Evolutionary conservation across 2,888 invertebrate genomes (phyloP), one percentile per base, ranked within the genome.

Genomic region (Rhagonycha lutea): DNA sequence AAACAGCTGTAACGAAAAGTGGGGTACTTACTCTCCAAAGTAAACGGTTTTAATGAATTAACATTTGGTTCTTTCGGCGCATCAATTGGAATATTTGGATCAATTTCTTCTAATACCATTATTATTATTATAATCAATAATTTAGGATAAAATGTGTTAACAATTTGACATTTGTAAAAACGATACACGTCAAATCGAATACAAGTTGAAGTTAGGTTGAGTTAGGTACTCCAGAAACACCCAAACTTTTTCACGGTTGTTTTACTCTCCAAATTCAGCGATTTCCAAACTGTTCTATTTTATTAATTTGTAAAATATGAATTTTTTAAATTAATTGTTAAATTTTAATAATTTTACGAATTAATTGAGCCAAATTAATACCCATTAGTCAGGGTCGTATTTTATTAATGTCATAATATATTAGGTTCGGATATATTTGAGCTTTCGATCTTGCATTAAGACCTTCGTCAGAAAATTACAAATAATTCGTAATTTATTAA

Each of bases 11-110:
- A 73, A 26, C 28, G 24, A 68, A 76, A 75, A 79, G 72, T 73
- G 18, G 77, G 73, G 76, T 75, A 79, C 78, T 61, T 91, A 91
- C 91, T 90, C 89, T 90, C 91, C 86, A 90, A 86, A 77, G 89
- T 86, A 82, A 90, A 85, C 24, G 89, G 85, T 80, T 85, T 88
- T 14, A 76, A 32, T 14, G 74, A 61, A 11, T 79, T 81, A n/a
- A 72, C 32, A 78, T 81, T 81, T 23, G 18, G 18, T 14, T 77
- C 75, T 18, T 70, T 69, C 23, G 72, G 61, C 1, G 62, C 63
- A 10, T 67, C 70, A 8, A 78, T 76, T 61, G 73, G 74, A 11
- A 77, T 67, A 61, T 82, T 82, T 65, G 78, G 75, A 68, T 81
- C 78, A 14, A 79, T 28, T 78, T 81, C 81, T 32, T 78, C 76